These are phyloP conservation scores for Acanthornis magna DNA, from an alignment of 2,797 vertebrate species.

Conservation along the genomic window DNA sequence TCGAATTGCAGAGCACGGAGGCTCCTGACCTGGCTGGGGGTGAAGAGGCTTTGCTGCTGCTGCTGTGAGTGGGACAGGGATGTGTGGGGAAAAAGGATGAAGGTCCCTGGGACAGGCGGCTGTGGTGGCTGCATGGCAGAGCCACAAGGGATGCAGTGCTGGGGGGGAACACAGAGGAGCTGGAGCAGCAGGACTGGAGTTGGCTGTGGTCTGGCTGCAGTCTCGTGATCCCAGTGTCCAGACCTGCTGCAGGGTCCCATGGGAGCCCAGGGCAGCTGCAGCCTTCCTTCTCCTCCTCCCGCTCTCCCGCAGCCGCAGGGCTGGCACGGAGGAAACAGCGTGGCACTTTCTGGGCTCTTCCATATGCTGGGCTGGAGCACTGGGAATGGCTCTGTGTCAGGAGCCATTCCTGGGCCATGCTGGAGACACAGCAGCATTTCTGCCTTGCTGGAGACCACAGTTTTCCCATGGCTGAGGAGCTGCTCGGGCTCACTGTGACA, in stretches of 20 bases:
- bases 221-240: not conserved
- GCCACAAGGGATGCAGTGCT: fast-evolving
- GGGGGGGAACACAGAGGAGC: not conserved
- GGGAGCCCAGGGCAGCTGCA: not conserved
- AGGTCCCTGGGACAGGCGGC: not conserved
- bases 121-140: fast-evolving
- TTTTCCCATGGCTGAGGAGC: not conserved
- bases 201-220: not conserved
- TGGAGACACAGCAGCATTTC: not conserved
- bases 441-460: not conserved
- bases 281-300: not conserved
- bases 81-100: not conserved
- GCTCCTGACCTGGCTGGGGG: not conserved
- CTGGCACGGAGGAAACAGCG: not conserved
- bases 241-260: not conserved
- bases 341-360: not conserved
- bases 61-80: not conserved
- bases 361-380: not conserved
- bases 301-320: not conserved
- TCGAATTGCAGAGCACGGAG: fast-evolving
- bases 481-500: fast-evolving
- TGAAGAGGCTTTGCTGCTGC: fast-evolving
- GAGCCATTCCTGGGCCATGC: not conserved
- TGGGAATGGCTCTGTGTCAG: not conserved
- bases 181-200: not conserved